Evolutionary conservation across 2,113 vertebrate species (phyloP), one percentile per base, ranked within the genome.

Genomic region (Rhegmatorhina hoffmannsi): DNA sequence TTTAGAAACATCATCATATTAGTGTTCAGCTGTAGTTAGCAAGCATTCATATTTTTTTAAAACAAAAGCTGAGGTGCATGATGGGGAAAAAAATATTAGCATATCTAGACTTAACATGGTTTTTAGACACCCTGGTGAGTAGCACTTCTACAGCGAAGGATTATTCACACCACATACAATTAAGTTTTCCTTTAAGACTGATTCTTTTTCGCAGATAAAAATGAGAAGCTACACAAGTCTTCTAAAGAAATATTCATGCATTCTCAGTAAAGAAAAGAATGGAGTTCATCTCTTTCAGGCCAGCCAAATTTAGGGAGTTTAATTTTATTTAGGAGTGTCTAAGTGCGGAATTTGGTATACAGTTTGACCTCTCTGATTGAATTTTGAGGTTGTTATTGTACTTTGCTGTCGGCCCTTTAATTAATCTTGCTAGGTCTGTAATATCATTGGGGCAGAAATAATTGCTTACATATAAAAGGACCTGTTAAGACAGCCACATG

Each of bases 31-130:
- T 78, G 19, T 60, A 53, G 25, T 75, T 87, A 93, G n/a, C 19
- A 66, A 89, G 64, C 52, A 62, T 75, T 94, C 40, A 24, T 92
- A 86, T 68, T 89, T 94, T 36, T 81, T 70, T 81, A 79, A 82
- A 95, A 94, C 64, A 92, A 95, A 92, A 94, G 60, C 33, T 75
- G 85, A 84, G 8, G 21, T 60, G 88, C 73, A 95, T 67, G 79
- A 87, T 73, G 94, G 94, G 86, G 94, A 93, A 93, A 89, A 67
- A 95, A 95, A 95, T 96, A 95, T 95, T 97, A 94, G 66, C 94
- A 95, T 97, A 94, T 93, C 80, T 89, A 94, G 90, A 67, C 60
- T 89, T 95, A 95, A 75, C 80, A 76, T 63, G 29, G 88, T 58
- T 92, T 93, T 60, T 87, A 82, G 93, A 68, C 92, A 96, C 90